Conservation (phyloP, 2,797 vertebrate genomes). For the Ficedula albicollis region DNA sequence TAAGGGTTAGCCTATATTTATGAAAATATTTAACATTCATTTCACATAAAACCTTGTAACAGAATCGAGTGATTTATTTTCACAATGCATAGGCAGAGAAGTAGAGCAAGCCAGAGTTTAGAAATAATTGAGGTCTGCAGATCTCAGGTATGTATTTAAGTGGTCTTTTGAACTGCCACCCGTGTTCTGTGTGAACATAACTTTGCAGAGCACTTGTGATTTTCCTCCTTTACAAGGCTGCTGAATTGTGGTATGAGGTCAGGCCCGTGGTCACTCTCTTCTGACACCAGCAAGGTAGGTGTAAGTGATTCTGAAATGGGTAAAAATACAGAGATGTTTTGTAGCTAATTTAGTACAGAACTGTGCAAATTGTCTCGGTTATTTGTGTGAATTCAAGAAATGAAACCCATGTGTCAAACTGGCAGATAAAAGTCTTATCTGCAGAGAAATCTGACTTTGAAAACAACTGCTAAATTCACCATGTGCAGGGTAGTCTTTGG, state of each 20-base stretch:
- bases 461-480: constrained; percentile 5
- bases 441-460: neutral
- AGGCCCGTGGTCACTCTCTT: neutral
- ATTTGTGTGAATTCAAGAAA: constrained; percentile 27
- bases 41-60: neutral
- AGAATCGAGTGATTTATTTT: constrained; percentile 7
- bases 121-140: constrained; percentile 45
- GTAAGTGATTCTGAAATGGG: constrained; percentile 7
- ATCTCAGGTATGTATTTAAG: constrained; percentile 40
- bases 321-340: neutral
- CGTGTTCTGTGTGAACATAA: neutral
- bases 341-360: neutral
- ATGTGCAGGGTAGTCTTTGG: neutral
- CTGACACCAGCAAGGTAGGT: neutral
- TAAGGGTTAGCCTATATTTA: neutral
- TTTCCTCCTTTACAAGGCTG: constrained; percentile 9
- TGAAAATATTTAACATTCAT: constrained; percentile 13
- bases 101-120: constrained; percentile 5
- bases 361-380: neutral
- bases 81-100: constrained; percentile 1
- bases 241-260: constrained; percentile 10
- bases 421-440: constrained; percentile 13
- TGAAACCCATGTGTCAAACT: neutral
- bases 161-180: constrained; percentile 40
- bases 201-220: constrained; percentile 44